Percentiles rank a stretch among this genome's conserved stretches.
phyloP scores from a whole-genome alignment of 2,888 invertebrate genomes.

The Drosophila rellima region DNA sequence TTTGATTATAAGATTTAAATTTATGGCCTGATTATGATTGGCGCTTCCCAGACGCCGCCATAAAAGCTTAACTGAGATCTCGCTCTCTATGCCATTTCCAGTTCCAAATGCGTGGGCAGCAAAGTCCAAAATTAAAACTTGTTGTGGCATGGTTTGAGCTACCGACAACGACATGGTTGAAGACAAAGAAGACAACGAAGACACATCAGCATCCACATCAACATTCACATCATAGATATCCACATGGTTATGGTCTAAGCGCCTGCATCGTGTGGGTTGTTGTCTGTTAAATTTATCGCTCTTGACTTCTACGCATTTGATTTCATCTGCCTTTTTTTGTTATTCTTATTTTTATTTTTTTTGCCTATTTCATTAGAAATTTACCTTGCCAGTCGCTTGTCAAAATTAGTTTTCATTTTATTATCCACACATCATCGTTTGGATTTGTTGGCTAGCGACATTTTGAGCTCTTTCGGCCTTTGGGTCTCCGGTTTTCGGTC shows the following conservation, averaged over 20 bases:
- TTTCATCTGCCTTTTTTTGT: conserved; percentile 36
- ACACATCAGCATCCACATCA: conserved; percentile 10
- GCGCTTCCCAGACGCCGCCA: conserved; percentile 61
- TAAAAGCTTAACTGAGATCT: conserved; percentile 41
- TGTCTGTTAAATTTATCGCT: conserved; percentile 77
- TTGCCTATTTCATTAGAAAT: conserved; percentile 42
- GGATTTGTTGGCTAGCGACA: conserved; percentile 45
- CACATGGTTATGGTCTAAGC: conserved; percentile 49
- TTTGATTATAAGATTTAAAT: conserved; percentile 46
- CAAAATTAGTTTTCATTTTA: conserved; percentile 78
- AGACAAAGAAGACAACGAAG: conserved; percentile 21
- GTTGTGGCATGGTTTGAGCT: conserved; percentile 62
- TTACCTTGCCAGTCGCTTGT: conserved; percentile 63
- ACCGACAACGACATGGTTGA: conserved; percentile 32
- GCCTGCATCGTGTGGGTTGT: conserved; percentile 69
- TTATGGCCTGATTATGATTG: conserved; percentile 71
- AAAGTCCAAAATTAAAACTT: conserved; percentile 40
- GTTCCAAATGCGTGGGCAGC: conserved; percentile 52
- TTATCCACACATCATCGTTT: conserved; percentile 62
- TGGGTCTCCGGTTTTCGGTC: conserved; percentile 12
- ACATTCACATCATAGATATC: conserved; percentile 23
- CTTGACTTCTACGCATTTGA: conserved; percentile 70
- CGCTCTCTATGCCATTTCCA: conserved; percentile 23
- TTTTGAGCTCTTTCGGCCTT: conserved; percentile 27
- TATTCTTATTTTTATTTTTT: conserved; percentile 13